Evolutionary conservation across 2,113 vertebrate genomes (phyloP), one percentile per base, ranked within the genome.

Genomic region (Phrynocephalus versicolor): DNA sequence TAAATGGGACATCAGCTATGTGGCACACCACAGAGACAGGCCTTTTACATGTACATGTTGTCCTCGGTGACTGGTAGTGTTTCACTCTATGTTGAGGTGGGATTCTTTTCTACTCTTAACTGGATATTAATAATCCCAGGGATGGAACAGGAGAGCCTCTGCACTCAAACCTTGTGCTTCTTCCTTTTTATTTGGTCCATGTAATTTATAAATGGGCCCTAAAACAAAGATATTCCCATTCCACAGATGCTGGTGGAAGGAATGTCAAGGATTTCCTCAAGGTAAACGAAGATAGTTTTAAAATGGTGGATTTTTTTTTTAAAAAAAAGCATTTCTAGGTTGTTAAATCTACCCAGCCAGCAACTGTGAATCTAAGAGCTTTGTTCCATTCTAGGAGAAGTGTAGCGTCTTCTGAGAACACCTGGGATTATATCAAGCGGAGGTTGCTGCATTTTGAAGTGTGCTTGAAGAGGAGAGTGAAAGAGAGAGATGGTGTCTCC

Each of bases 401-500:
- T 12, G 76, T 16, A 60, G 35, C 51, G 78, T 85, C 88, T 84
- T 72, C 13, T 3, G 58, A 76, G 37, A 74, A 82, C 14, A 83
- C 9, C 33, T 78, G 55, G 3, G 76, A 78, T 33, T 71, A 3
- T 33, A 88, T 70, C 10, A 83, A 41, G 81, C 6, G 15, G 58
- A 78, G 33, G 35, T 19, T 27, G 8, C 0, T 39, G 14, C 73
- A 77, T 25, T 86, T 85, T 35, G 73, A 79, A 19, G 41, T 88
- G 14, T 55, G 57, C 45, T 84, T 8, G 41, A 69, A 30, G 18
- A 0, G 30, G 62, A 18, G 81, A 30, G 23, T 37, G 60, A 83
- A 89, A 89, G 27, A 27, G 58, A 25, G 19, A 57, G 58, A 39
- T 35, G 64, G 0, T 0, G 73, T 82, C 0, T 64, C 70, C 9